Conservation (phyloP, 2,888 invertebrate species). For the Dasypolia templi region DNA sequence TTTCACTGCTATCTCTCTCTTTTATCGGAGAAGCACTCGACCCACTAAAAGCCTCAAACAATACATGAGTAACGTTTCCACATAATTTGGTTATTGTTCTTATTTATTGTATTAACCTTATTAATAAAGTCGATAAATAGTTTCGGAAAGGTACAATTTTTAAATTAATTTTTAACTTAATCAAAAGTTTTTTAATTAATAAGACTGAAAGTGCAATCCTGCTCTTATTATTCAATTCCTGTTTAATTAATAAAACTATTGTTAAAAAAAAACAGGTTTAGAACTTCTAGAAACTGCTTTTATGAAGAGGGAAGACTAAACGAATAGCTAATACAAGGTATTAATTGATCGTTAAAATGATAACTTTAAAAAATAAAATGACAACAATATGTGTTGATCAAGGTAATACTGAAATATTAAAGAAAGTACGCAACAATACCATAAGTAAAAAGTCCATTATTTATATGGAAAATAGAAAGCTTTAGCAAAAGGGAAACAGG, state of each 20-base stretch:
- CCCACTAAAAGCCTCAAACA: constrained; percentile 7
- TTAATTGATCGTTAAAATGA: neutral
- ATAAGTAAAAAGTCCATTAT: neutral
- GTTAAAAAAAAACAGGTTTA: neutral
- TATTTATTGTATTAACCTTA: neutral
- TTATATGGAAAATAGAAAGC: neutral
- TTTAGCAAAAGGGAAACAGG: neutral
- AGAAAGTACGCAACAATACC: neutral
- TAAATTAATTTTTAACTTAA: too few species aligned
- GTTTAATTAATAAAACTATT: neutral
- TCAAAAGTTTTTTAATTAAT: neutral
- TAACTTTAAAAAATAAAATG: neutral
- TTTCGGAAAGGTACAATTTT: too few species aligned
- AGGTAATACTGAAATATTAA: neutral
- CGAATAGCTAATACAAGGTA: neutral
- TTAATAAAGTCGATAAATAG: neutral
- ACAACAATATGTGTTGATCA: neutral
- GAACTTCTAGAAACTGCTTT: neutral
- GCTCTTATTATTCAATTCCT: neutral
- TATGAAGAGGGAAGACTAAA: neutral
- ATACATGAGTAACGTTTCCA: neutral
- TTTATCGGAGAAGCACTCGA: constrained; percentile 9
- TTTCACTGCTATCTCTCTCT: constrained; percentile 17
- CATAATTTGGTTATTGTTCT: neutral
- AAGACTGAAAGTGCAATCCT: neutral